phyloP scores from a whole-genome alignment of 2,888 invertebrate genomes.

The Hanleya hanleyi region DNA sequence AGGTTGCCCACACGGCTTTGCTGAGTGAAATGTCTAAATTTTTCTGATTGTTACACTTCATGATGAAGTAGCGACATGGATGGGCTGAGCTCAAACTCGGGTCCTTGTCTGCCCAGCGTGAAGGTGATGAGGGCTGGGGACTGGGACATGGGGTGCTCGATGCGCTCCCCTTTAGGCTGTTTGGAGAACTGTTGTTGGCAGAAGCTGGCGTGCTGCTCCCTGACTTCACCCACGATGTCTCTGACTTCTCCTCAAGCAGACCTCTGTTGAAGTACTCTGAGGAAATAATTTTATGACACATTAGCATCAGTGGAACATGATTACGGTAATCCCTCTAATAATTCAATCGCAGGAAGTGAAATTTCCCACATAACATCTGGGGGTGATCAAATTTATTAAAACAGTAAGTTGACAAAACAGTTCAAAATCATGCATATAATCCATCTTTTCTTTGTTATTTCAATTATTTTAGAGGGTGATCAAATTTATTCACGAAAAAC shows the following conservation, averaged over 20 bases:
- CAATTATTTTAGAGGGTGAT: no score
- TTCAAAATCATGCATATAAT: no score
- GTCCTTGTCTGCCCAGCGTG: conserved; percentile 30
- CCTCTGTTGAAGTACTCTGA: not conserved
- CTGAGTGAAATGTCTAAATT: conserved; percentile 78
- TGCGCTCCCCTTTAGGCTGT: conserved; percentile 48
- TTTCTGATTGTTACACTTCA: conserved; percentile 78
- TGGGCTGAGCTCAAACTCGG: conserved; percentile 21
- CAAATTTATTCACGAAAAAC: no score
- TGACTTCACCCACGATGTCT: not conserved
- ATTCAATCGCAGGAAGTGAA: no score
- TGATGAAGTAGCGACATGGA: conserved; percentile 77
- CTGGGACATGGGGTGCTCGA: conserved; percentile 58
- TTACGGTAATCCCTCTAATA: no score
- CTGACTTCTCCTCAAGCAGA: not conserved
- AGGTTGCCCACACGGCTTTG: conserved; percentile 78
- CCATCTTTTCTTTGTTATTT: no score
- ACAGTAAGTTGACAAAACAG: no score
- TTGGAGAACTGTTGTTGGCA: conserved; percentile 25
- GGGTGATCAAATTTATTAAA: no score
- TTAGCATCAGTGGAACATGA: no score
- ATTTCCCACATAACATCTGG: no score
- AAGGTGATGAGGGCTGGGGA: conserved; percentile 44
- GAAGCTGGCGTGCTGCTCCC: not conserved
- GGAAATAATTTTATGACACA: no score